Percentiles rank a stretch among this genome's conserved stretches.
Evolutionary conservation across 2,888 invertebrate genomes (phyloP).

Genomic region (Tanypteryx hageni): DNA sequence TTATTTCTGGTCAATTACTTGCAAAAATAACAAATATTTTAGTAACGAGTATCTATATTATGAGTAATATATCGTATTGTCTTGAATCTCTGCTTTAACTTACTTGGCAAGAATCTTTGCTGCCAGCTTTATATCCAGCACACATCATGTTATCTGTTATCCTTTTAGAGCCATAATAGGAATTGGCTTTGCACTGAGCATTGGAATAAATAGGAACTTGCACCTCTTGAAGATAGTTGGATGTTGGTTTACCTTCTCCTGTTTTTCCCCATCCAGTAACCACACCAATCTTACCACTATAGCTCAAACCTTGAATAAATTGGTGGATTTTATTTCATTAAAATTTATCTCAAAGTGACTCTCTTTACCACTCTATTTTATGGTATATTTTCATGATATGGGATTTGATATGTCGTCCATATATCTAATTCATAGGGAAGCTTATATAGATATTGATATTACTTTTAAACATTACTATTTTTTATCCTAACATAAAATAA

Average conservation of each 20-base stretch:
- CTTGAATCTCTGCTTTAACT: background rate
- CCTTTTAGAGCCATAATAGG: slow-evolving; percentile 83
- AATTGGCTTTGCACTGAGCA: slow-evolving; percentile 81
- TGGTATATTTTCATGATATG: background rate
- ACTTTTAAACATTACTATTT: too few species aligned
- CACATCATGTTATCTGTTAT: slow-evolving; percentile 88
- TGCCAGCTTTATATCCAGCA: slow-evolving; percentile 84
- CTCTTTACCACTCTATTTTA: too few species aligned
- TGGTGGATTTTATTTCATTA: background rate
- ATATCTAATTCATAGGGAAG: background rate
- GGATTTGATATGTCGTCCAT: background rate
- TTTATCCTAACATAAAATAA: too few species aligned
- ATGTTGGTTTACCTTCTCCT: slow-evolving; percentile 81
- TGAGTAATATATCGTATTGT: background rate
- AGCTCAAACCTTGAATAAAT: background rate
- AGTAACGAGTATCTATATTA: background rate
- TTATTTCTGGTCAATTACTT: background rate
- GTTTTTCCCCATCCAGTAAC: slow-evolving; percentile 88
- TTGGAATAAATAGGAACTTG: slow-evolving; percentile 84
- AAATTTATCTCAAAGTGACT: too few species aligned
- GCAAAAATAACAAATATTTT: background rate
- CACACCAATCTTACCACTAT: slow-evolving; percentile 79
- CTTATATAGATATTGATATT: background rate
- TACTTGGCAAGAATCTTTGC: slow-evolving; percentile 82
- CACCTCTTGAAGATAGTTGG: slow-evolving; percentile 83